phyloP scores from a whole-genome alignment of 2,797 vertebrate species.

The Halcyon chelicuti region DNA sequence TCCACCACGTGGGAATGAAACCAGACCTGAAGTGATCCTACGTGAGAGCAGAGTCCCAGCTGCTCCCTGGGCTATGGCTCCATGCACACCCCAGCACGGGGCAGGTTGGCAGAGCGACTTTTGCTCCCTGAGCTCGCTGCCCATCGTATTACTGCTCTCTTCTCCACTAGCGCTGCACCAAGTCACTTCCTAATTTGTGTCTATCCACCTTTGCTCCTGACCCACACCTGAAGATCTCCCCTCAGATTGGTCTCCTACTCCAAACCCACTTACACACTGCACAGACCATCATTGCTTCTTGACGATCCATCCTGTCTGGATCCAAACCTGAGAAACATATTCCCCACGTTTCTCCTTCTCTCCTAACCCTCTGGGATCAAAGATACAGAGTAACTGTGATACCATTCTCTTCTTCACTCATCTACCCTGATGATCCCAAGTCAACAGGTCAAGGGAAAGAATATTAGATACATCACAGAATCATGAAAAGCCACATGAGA shows the following conservation, averaged over 20 bases:
- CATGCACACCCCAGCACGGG: background rate
- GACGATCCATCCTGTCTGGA: background rate
- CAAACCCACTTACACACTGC: background rate
- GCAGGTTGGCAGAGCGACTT: background rate
- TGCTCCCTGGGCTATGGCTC: background rate
- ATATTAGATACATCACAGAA: background rate
- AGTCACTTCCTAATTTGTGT: background rate
- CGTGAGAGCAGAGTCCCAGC: fast-evolving
- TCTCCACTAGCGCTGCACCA: background rate
- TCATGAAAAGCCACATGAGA: background rate
- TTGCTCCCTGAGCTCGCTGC: background rate
- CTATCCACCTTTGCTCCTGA: background rate
- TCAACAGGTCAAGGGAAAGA: background rate
- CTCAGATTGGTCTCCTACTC: background rate
- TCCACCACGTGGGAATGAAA: fast-evolving
- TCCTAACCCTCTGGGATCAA: background rate
- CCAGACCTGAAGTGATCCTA: background rate
- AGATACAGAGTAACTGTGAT: background rate
- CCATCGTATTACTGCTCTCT: background rate
- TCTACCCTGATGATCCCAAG: background rate
- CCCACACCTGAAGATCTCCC: background rate
- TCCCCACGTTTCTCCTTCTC: background rate
- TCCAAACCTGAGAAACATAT: background rate
- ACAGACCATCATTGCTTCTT: background rate
- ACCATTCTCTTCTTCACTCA: background rate